These are phyloP conservation scores for Steromphala cineraria DNA, from an alignment of 2,888 invertebrate species.

Conservation along the genomic window DNA sequence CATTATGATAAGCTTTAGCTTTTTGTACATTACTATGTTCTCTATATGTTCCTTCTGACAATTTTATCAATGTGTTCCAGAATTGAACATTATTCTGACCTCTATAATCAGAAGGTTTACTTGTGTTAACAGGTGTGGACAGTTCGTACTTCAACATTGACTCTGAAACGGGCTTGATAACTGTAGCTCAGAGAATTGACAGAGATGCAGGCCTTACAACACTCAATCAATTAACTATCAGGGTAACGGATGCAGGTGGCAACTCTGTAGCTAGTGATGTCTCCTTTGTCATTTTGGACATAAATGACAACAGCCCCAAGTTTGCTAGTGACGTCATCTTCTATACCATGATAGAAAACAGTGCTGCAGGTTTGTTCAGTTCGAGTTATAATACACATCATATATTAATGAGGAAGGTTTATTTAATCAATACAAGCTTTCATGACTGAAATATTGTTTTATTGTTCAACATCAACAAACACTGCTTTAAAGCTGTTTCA, in stretches of 20 bases:
- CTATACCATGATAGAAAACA: neutral
- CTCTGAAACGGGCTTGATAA: neutral
- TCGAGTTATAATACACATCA: too few relatives aligned
- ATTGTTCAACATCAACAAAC: too few relatives aligned
- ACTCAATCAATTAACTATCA: neutral
- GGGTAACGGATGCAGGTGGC: neutral
- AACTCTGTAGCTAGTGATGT: neutral
- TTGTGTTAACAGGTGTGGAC: neutral
- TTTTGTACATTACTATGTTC: too few relatives aligned
- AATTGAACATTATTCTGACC: too few relatives aligned
- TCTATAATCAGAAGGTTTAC: too few relatives aligned
- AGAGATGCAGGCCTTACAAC: neutral
- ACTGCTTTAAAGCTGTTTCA: too few relatives aligned
- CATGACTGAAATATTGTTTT: too few relatives aligned
- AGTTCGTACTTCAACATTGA: neutral
- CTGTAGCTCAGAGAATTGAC: neutral
- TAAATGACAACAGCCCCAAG: slow-evolving; percentile 1
- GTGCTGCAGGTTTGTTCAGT: neutral
- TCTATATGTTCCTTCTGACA: too few relatives aligned
- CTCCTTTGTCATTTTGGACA: neutral
- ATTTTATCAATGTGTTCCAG: too few relatives aligned
- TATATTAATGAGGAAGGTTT: too few relatives aligned
- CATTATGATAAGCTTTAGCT: too few relatives aligned
- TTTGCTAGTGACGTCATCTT: neutral
- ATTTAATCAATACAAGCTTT: too few relatives aligned